These are phyloP conservation scores for Hartigia nigra DNA, from an alignment of 2,888 invertebrate genomes.

Conservation along the genomic window DNA sequence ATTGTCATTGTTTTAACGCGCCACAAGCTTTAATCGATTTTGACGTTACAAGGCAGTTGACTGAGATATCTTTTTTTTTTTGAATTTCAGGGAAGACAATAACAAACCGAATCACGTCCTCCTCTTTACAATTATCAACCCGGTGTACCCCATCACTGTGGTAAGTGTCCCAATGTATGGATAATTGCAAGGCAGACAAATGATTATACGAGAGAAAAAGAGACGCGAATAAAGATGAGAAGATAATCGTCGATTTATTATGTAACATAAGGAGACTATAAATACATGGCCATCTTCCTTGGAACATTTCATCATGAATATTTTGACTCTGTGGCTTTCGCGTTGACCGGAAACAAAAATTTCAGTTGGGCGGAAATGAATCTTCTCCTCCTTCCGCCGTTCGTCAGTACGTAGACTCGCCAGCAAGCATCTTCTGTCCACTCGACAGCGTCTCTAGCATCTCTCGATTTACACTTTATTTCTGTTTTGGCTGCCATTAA, in stretches of 20 bases:
- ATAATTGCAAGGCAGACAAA: background rate
- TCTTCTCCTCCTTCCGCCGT: background rate
- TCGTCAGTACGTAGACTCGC: no score
- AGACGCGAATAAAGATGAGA: background rate
- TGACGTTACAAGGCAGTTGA: background rate
- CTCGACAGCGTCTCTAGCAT: no score
- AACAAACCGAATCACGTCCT: slow-evolving; percentile 95
- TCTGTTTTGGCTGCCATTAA: slow-evolving; percentile 54
- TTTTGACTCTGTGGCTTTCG: no score
- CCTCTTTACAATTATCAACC: slow-evolving; percentile 97
- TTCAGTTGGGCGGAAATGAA: no score
- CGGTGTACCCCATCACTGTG: slow-evolving; percentile 99
- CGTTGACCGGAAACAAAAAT: no score
- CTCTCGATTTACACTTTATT: slow-evolving; percentile 48
- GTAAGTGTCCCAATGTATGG: slow-evolving; percentile 74
- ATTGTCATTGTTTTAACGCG: background rate
- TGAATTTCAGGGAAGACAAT: slow-evolving; percentile 75
- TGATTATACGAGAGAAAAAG: background rate
- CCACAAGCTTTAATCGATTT: background rate
- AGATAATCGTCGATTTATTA: background rate
- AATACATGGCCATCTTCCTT: background rate
- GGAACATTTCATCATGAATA: no score
- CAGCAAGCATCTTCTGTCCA: no score
- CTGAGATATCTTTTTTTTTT: background rate
- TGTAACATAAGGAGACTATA: background rate